These are phyloP conservation scores for Cryptomyrus ogoouensis DNA, from an alignment of 2,113 vertebrate genomes.

Conservation along the genomic window DNA sequence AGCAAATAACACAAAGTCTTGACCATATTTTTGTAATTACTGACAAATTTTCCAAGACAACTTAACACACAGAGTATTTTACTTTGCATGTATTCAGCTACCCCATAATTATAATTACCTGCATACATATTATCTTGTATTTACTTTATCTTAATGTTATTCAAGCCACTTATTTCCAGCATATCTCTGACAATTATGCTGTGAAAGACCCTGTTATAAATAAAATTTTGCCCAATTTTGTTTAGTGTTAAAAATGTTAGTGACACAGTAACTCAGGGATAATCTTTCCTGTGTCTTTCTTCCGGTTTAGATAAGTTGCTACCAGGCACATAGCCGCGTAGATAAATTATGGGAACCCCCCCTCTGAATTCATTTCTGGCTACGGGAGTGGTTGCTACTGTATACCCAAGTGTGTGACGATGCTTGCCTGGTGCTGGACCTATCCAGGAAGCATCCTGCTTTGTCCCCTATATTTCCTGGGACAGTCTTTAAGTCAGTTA, in stretches of 20 bases:
- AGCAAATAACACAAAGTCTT: not conserved
- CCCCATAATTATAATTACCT: not conserved
- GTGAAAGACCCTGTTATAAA: not conserved
- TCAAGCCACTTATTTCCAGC: not conserved
- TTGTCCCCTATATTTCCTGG: not conserved
- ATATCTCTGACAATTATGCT: not conserved
- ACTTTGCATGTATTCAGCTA: not conserved
- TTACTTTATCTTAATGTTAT: not conserved
- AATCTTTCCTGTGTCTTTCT: not conserved
- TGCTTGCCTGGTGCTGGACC: not conserved
- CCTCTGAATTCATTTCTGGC: not conserved
- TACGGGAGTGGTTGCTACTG: not conserved
- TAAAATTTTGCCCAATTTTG: not conserved
- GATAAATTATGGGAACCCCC: not conserved
- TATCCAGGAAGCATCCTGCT: not conserved
- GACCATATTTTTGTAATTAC: not conserved
- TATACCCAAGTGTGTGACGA: not conserved
- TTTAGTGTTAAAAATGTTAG: not conserved
- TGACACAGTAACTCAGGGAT: not conserved
- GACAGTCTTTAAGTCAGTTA: not conserved
- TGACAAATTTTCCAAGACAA: not conserved
- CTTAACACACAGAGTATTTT: not conserved
- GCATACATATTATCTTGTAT: not conserved
- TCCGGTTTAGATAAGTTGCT: not conserved
- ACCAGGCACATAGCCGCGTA: not conserved